Evolutionary conservation across 2,113 vertebrate genomes (phyloP).

Genomic region (Corapipo altera): DNA sequence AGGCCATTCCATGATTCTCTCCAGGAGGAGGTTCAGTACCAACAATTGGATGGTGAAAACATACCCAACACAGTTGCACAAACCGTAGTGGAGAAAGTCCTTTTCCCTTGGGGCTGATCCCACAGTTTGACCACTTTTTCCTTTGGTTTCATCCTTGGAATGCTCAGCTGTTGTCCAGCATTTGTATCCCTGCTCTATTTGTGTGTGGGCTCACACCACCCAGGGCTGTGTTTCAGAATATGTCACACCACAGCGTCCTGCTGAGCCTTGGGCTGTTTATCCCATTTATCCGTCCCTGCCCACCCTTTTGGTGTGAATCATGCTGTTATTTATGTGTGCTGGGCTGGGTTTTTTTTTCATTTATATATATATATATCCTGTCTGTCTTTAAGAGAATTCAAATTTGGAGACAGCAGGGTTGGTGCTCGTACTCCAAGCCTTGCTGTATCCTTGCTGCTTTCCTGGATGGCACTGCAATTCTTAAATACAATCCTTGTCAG

Average conservation of each 20-base stretch:
- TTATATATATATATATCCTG: not conserved
- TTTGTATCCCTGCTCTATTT: not conserved
- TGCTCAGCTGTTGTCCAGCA: not conserved
- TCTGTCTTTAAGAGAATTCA: not conserved
- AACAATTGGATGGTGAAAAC: not conserved
- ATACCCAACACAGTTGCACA: not conserved
- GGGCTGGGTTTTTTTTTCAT: not conserved
- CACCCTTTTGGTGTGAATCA: slow-evolving; percentile 37
- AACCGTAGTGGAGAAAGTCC: not conserved
- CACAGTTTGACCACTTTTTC: not conserved
- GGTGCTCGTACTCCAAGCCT: not conserved
- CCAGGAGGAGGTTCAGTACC: not conserved
- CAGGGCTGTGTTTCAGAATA: not conserved
- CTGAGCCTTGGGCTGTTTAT: not conserved
- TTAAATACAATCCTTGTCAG: not conserved
- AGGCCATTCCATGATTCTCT: not conserved
- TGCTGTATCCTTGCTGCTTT: not conserved
- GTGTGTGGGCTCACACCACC: rapidly evolving
- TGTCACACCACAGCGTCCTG: slow-evolving; percentile 7
- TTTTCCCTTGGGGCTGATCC: not conserved
- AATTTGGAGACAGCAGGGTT: not conserved
- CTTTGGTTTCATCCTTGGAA: not conserved
- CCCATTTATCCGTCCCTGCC: slow-evolving; percentile 12
- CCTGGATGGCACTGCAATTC: not conserved
- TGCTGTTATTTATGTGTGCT: slow-evolving; percentile 26